Evolutionary conservation across 2,888 invertebrate species (phyloP).

Genomic region (Buathra laborator): DNA sequence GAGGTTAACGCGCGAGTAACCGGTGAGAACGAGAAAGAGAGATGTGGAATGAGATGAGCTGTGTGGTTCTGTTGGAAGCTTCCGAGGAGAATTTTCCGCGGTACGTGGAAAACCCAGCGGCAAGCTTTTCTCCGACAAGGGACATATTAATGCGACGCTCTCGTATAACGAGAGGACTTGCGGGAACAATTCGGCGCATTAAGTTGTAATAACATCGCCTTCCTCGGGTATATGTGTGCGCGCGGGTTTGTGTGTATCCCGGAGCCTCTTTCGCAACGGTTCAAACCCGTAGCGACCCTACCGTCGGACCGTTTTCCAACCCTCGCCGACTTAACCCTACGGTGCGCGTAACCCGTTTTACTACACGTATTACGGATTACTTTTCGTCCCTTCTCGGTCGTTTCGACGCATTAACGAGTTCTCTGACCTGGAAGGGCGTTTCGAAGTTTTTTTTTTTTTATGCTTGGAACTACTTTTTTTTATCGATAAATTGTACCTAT

Average conservation of each 20-base stretch:
- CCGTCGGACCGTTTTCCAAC: conserved; percentile 6
- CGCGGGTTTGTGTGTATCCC: conserved; percentile 29
- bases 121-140: conserved; percentile 27
- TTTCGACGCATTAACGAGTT: neutral
- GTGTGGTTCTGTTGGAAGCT: conserved; percentile 7
- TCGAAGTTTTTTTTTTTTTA: neutral
- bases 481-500: conserved; percentile 15
- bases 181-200: conserved; percentile 78
- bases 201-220: conserved; percentile 79
- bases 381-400: conserved; percentile 39
- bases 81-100: conserved; percentile 17
- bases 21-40: conserved; percentile 43
- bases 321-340: conserved; percentile 6
- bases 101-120: conserved; percentile 19
- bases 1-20: conserved; percentile 57
- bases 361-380: conserved; percentile 38
- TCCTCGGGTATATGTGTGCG: neutral
- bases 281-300: conserved; percentile 21
- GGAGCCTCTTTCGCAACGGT: conserved; percentile 65
- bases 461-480: conserved; percentile 11
- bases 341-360: conserved; percentile 37
- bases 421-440: neutral
- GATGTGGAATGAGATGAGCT: conserved; percentile 51
- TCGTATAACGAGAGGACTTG: conserved; percentile 68
- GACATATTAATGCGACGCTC: conserved; percentile 45